Evolutionary conservation across 30 jellyfish, hydroid and myxozoan genomes (phyloP).

Genomic region (Aurelia sp.): DNA sequence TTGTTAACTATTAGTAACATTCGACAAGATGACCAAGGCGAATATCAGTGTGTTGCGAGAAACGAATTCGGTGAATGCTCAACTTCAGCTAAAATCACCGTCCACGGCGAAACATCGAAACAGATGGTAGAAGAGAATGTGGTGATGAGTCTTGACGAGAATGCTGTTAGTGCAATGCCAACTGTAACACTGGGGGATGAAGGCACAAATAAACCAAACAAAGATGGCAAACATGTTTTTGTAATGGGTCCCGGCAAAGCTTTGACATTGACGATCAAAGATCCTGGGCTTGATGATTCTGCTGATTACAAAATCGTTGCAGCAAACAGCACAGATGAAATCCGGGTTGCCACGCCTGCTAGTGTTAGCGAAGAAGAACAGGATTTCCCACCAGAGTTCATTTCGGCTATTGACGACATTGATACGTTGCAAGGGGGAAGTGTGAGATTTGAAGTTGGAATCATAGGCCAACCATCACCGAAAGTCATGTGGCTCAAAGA

Average conservation of each 20-base stretch:
- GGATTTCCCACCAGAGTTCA: conserved; percentile 81
- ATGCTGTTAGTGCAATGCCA: conserved; percentile 14
- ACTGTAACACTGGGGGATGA: conserved; percentile 39
- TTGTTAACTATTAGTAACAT: conserved; percentile 22
- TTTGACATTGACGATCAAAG: conserved; percentile 37
- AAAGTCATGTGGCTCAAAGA: conserved; percentile 74
- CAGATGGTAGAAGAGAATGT: conserved; percentile 27
- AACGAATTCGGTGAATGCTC: conserved; percentile 61
- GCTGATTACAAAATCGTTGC: conserved; percentile 71
- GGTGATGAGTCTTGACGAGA: neutral
- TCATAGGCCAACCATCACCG: conserved; percentile 78
- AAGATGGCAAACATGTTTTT: conserved; percentile 1
- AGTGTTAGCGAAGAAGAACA: conserved; percentile 76
- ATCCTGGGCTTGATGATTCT: conserved; percentile 38
- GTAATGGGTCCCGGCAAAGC: conserved; percentile 53
- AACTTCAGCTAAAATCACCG: conserved; percentile 59
- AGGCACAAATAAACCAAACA: neutral
- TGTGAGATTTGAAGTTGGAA: conserved; percentile 68
- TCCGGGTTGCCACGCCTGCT: conserved; percentile 43
- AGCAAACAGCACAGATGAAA: conserved; percentile 46
- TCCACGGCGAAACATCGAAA: conserved; percentile 19
- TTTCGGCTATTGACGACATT: conserved; percentile 60
- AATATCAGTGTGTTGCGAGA: conserved; percentile 60
- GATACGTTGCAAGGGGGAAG: conserved; percentile 32
- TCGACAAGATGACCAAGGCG: conserved; percentile 72